These are phyloP conservation scores for Hyles vespertilio DNA, from an alignment of 1,140 invertebrate species.

Conservation along the genomic window DNA sequence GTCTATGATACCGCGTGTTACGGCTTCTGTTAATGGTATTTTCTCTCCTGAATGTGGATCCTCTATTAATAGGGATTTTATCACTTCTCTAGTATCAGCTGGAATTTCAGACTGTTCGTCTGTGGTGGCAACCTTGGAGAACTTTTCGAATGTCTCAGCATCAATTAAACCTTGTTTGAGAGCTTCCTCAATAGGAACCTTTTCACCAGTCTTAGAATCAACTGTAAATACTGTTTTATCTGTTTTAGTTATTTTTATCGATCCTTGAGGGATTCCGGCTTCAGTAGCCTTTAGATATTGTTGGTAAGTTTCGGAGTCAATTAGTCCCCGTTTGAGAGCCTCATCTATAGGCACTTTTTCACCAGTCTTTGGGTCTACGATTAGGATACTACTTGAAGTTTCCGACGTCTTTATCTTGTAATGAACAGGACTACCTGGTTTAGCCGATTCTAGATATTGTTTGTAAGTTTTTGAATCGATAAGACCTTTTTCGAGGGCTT, in stretches of 20 bases:
- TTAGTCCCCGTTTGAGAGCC: constrained; percentile 2
- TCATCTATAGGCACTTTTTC: constrained; percentile 7
- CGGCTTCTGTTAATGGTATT: constrained; percentile 1
- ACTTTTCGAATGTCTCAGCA: constrained; percentile 3
- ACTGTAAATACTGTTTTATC: constrained; percentile 73
- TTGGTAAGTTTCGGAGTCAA: constrained; percentile 3
- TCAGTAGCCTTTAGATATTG: not conserved
- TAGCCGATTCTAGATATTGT: constrained; percentile 3
- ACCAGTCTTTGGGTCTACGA: constrained; percentile 2
- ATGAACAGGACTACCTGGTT: not conserved
- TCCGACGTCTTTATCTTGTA: not conserved
- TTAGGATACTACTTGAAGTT: not conserved
- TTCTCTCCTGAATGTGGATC: constrained; percentile 6
- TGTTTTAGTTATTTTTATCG: constrained; percentile 44
- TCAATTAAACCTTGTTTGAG: constrained; percentile 60
- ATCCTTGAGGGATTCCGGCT: not conserved
- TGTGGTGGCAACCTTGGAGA: not conserved
- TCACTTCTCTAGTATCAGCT: not conserved
- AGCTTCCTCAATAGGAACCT: constrained; percentile 84
- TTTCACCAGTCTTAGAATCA: constrained; percentile 84
- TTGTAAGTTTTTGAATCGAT: constrained; percentile 6
- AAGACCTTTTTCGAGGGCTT: constrained; percentile 3
- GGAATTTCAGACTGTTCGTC: not conserved
- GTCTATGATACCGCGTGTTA: not conserved
- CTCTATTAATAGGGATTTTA: not conserved